Percentiles rank a stretch among this genome's conserved stretches.
phyloP scores from a whole-genome alignment of 1,140 invertebrate genomes.

The Drosophila obscura region DNA sequence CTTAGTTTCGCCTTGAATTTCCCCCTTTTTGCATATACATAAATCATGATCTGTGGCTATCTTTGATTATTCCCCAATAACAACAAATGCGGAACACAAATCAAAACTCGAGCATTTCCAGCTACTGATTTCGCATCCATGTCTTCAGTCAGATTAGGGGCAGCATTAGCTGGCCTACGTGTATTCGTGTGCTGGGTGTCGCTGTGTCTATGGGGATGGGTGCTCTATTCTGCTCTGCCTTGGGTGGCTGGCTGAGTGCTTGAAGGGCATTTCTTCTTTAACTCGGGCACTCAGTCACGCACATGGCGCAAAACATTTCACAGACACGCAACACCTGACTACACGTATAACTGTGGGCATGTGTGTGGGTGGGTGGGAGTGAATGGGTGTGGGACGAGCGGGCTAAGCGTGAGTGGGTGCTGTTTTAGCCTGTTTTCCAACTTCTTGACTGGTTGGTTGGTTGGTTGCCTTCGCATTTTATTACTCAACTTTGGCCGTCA shows the following conservation, averaged over 20 bases:
- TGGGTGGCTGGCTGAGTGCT: background rate
- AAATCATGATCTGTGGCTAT: slow-evolving; percentile 25
- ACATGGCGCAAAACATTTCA: slow-evolving; percentile 73
- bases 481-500: slow-evolving; percentile 53
- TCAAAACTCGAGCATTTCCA: slow-evolving; percentile 32
- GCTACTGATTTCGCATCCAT: slow-evolving; percentile 31
- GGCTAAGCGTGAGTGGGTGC: slow-evolving; percentile 5
- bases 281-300: slow-evolving; percentile 66
- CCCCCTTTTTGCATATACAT: background rate
- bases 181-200: slow-evolving; percentile 15
- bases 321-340: slow-evolving; percentile 67
- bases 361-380: background rate
- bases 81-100: slow-evolving; percentile 34
- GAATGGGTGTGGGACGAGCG: slow-evolving; percentile 3
- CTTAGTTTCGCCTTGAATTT: background rate
- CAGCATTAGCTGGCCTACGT: slow-evolving; percentile 4
- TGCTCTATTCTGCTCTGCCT: too few relatives aligned
- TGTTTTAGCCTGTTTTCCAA: background rate
- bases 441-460: slow-evolving; percentile 14
- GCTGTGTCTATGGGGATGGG: slow-evolving; percentile 18
- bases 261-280: slow-evolving; percentile 30
- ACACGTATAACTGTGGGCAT: background rate
- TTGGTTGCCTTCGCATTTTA: slow-evolving; percentile 51
- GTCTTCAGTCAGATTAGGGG: slow-evolving; percentile 33
- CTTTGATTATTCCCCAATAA: slow-evolving; percentile 20